phyloP scores from a whole-genome alignment of 1,140 invertebrate genomes.

The Eriosoma lanigerum region DNA sequence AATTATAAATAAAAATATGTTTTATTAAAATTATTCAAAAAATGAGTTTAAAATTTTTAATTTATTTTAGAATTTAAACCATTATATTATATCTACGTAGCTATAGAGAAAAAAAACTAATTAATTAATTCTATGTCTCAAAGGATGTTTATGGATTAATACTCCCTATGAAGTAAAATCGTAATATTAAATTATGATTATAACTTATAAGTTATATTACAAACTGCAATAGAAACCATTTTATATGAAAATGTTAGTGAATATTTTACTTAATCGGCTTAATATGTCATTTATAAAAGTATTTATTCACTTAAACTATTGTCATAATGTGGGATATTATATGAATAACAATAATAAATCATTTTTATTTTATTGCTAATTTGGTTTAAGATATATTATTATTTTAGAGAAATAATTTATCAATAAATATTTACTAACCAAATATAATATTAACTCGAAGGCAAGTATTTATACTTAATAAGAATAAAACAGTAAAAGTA shows the following conservation, averaged over 20 bases:
- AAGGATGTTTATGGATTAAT: constrained; percentile 1
- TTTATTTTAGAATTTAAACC: neutral
- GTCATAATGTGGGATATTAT: no score
- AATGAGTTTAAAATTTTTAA: no score
- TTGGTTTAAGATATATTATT: no score
- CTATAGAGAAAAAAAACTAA: neutral
- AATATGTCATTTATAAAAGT: neutral
- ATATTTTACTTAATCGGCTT: constrained; percentile 18
- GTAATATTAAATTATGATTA: constrained; percentile 14
- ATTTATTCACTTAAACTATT: neutral
- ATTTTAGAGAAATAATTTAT: no score
- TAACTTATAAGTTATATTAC: neutral
- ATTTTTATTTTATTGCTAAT: no score
- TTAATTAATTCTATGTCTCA: neutral
- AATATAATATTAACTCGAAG: no score
- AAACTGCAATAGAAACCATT: constrained; percentile 3
- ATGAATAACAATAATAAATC: no score
- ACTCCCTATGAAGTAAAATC: neutral
- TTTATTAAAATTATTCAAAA: no score
- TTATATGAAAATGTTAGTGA: constrained; percentile 14
- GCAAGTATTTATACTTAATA: no score
- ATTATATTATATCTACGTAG: neutral
- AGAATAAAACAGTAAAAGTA: no score
- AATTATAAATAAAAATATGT: no score
- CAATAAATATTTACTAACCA: no score